Evolutionary conservation across 2,113 vertebrate genomes (phyloP).

Genomic region (Pantherophis guttatus): DNA sequence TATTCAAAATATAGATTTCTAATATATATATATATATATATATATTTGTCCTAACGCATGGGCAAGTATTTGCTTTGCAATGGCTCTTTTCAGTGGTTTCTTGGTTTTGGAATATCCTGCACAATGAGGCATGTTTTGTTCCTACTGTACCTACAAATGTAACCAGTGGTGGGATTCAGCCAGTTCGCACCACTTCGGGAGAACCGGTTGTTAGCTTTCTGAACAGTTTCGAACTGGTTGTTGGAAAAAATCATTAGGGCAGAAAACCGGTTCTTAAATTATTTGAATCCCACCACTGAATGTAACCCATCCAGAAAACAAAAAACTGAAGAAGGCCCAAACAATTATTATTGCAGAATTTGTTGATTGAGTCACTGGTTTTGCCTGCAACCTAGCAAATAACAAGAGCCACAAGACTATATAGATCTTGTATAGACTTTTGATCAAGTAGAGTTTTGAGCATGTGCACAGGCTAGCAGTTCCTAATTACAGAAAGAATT

Average conservation of each 20-base stretch:
- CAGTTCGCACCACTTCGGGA: too few relatives aligned
- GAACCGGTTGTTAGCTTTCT: too few relatives aligned
- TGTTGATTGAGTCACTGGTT: neutral
- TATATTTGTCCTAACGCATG: neutral
- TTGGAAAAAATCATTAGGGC: too few relatives aligned
- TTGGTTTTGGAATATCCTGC: neutral
- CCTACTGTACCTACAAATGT: neutral
- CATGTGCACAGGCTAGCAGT: neutral
- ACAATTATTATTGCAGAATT: neutral
- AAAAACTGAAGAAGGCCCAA: neutral
- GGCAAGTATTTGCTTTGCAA: neutral
- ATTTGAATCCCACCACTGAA: too few relatives aligned
- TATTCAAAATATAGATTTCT: neutral
- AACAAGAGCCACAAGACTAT: neutral
- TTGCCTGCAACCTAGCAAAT: neutral
- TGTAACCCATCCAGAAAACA: neutral
- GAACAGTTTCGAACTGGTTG: too few relatives aligned
- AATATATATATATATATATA: too few relatives aligned
- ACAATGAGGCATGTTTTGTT: neutral
- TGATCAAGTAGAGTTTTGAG: neutral
- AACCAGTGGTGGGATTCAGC: too few relatives aligned
- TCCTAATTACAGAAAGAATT: neutral
- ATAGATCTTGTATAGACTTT: neutral
- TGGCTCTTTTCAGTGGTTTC: neutral
- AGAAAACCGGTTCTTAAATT: too few relatives aligned